Base-by-base conservation (phyloP, 2,113 vertebrate genomes). In the Nothobranchius kuhntae region DNA sequence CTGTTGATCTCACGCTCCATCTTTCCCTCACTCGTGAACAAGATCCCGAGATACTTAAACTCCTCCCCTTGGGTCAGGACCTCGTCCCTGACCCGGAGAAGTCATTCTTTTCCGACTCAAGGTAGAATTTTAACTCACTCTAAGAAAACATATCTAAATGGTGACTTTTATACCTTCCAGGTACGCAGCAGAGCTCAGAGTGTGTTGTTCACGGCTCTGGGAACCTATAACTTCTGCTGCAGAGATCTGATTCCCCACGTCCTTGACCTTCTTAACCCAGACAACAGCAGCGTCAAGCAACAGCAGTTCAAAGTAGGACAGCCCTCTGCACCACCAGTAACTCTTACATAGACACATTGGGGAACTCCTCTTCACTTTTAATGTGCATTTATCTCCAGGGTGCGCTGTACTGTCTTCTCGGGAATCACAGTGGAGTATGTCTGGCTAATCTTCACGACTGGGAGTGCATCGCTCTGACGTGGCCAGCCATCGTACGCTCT, bases 391-490 rank as follows among this genome's bases (percentile, higher is more conserved):
- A 1, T 79, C 67, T 73, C 47, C 78, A 98, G 97, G 97, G 97
- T 91, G 96, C 97, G 86, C 95, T 99, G 90, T 98, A 99, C 87
- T 99, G 97, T 89, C 94, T 99, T 9, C 92, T 98, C 75, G 97
- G 97, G 71, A 98, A 95, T 84, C 95, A 96, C 75, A 95, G 90
- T 45, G 95, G 95, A 26, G 94, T 97, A 15, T 98, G 95, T 68
- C 85, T 98, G 86, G 96, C 95, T 57, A 99, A 96, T 82, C 93
- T 99, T 82, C 97, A 98, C 0, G 96, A 98, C 24, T 99, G 97
- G 97, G 96, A 99, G 3, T 98, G 95, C 71, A 97, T 99, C 70
- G 92, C 94, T 40, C 93, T 95, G 84, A 97, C 96, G 0, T 99
- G 97, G 97, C 97, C 97, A 3, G 95, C 95, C 40, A 89, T 99